Conservation (phyloP, 2,888 invertebrate genomes). For the Meliscaeva auricollis region DNA sequence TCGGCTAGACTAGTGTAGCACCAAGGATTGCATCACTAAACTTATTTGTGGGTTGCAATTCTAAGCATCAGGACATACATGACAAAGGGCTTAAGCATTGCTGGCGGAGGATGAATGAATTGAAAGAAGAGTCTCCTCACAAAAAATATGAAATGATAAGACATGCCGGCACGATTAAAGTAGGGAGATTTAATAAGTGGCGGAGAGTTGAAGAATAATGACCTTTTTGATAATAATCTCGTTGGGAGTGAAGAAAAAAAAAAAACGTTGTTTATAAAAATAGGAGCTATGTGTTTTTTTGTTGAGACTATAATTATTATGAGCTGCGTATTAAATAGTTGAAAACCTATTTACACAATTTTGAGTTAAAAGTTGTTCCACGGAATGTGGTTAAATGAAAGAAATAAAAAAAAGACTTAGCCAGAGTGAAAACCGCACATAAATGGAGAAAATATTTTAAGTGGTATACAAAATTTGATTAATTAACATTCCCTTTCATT, state of each 20-base stretch:
- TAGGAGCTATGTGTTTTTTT: conserved; percentile 7
- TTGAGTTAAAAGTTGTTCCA: too few relatives aligned
- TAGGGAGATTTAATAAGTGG: conserved; percentile 68
- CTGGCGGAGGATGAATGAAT: conserved; percentile 42
- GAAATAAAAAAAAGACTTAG: too few relatives aligned
- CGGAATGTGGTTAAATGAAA: too few relatives aligned
- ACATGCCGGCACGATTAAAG: conserved; percentile 64
- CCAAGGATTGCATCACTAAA: conserved; percentile 7
- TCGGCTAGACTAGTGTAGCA: background rate
- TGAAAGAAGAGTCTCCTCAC: conserved; percentile 41
- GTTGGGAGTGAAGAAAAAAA: conserved; percentile 28
- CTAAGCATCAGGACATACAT: background rate
- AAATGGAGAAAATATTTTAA: conserved; percentile 4
- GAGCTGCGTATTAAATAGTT: conserved; percentile 30
- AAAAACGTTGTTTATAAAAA: conserved; percentile 7
- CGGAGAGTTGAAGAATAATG: conserved; percentile 70
- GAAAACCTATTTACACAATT: conserved; percentile 50
- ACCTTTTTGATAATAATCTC: conserved; percentile 66
- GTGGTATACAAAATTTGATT: conserved; percentile 27
- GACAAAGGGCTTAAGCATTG: conserved; percentile 41
- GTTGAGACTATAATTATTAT: conserved; percentile 25
- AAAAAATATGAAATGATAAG: conserved; percentile 68
- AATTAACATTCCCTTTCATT: conserved; percentile 25
- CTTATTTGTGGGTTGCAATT: conserved; percentile 44
- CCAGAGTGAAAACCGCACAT: background rate